Base-by-base conservation (phyloP, 1,140 invertebrate genomes). In the Ceratitis capitata region DNA sequence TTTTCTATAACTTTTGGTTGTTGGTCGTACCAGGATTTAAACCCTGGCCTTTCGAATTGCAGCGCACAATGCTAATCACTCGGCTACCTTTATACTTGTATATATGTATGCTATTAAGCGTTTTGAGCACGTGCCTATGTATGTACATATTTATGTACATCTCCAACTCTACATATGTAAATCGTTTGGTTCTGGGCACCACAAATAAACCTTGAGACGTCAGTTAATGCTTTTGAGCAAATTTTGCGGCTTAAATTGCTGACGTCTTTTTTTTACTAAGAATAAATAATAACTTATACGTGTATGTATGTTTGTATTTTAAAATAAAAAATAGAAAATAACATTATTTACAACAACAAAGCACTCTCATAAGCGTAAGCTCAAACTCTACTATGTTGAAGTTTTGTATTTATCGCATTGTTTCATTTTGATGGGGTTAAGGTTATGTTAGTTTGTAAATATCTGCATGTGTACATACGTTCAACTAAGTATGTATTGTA, bases 241-340 rank as follows among this genome's bases (percentile, higher is more conserved):
- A 69, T 69, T 69, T n/a, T 39, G 61, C 61, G 61, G 61, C 32
- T 69, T 69, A 69, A 69, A 69, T n/a, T 35, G 61, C 32, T 69
- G 61, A 69, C 61, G 61, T 69, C 61, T 69, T 69, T 69, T 69
- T 69, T 35, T 69, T 69, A 39, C 61, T 69, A 35, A 35, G 61
- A 35, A 19, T 16, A 69, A 69, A 69, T 69, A 35, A 69, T n/a
- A n/a, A n/a, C n/a, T n/a, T n/a, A n/a, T n/a, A n/a, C n/a, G n/a
- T n/a, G n/a, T n/a, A n/a, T n/a, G n/a, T n/a, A n/a, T n/a, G n/a
- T n/a, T n/a, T n/a, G n/a, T n/a, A n/a, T n/a, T n/a, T n/a, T 56
- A 2, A 5, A 56, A 23, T 6, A 61, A 4, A 35, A 69, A 69
- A 69, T 32, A 64, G 12, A 16, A 69, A 35, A 35, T 69, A 61